phyloP scores from a whole-genome alignment of 1,140 invertebrate genomes.

The Zaprionus davidi region DNA sequence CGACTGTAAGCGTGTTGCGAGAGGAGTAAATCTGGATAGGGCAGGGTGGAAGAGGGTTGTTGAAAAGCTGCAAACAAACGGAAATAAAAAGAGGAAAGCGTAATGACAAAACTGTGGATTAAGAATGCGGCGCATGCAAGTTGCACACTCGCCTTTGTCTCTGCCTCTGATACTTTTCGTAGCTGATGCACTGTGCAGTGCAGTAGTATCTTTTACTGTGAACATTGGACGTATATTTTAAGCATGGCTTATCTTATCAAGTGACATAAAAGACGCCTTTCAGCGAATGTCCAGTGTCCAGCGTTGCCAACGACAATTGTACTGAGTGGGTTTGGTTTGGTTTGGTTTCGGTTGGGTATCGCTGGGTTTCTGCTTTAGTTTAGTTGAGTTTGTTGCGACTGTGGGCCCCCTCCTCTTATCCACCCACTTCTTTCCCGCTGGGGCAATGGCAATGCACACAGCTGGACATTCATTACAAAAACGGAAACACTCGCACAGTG shows the following conservation, averaged over 20 bases:
- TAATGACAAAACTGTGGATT: constrained; percentile 79
- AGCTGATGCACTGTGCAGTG: constrained; percentile 29
- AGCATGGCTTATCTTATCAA: constrained; percentile 81
- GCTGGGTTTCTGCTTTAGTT: constrained; percentile 45
- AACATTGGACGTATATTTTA: constrained; percentile 69
- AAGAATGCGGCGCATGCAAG: constrained; percentile 79
- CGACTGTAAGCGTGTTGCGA: neutral
- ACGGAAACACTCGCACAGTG: constrained; percentile 80
- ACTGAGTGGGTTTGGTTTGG: constrained; percentile 48
- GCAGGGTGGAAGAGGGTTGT: neutral
- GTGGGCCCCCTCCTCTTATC: constrained; percentile 10
- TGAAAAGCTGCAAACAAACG: constrained; percentile 65
- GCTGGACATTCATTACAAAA: constrained; percentile 82
- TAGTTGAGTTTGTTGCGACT: constrained; percentile 20
- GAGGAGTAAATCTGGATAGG: constrained; percentile 10
- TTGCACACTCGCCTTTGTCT: constrained; percentile 71
- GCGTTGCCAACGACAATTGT: constrained; percentile 59
- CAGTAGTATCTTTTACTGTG: constrained; percentile 32
- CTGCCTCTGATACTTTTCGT: constrained; percentile 25
- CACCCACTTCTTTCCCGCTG: constrained; percentile 44
- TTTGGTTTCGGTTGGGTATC: constrained; percentile 41
- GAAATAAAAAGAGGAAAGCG: constrained; percentile 66
- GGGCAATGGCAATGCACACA: constrained; percentile 72
- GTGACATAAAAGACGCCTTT: constrained; percentile 79
- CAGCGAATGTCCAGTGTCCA: constrained; percentile 57